These are phyloP conservation scores for Nothoprocta perdicaria DNA, from an alignment of 2,113 vertebrate genomes.

Conservation along the genomic window DNA sequence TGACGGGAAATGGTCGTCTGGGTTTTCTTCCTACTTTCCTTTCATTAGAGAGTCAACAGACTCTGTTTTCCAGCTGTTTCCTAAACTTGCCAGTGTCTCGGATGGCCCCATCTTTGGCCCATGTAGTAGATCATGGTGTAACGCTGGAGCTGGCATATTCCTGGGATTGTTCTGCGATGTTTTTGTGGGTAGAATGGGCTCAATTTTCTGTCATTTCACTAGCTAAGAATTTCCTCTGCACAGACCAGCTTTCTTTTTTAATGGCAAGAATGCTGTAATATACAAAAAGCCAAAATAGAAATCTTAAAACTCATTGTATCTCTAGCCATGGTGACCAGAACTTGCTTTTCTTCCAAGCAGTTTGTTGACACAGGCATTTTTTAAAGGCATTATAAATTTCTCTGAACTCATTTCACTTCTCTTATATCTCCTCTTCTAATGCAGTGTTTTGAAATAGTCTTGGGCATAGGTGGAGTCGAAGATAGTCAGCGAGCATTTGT, in stretches of 20 bases:
- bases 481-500: not conserved
- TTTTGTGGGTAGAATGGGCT: slow-evolving; percentile 43
- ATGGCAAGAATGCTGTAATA: slow-evolving; percentile 20
- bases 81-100: accelerated
- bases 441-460: not conserved
- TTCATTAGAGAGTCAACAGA: not conserved
- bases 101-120: not conserved
- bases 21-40: not conserved
- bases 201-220: slow-evolving; percentile 43
- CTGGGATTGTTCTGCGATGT: slow-evolving; percentile 1
- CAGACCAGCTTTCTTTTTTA: not conserved
- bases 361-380: not conserved
- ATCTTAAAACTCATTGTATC: not conserved
- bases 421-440: not conserved
- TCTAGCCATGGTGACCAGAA: not conserved
- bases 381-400: not conserved
- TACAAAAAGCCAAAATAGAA: not conserved
- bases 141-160: not conserved
- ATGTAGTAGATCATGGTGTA: not conserved
- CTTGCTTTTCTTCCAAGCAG: not conserved
- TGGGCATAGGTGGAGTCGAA: not conserved
- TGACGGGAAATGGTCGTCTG: not conserved
- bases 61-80: not conserved
- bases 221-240: slow-evolving; percentile 62
- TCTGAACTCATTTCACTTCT: not conserved